These are phyloP conservation scores for Phrynocephalus vlangalii DNA, from an alignment of 2,797 vertebrate species.

Conservation along the genomic window DNA sequence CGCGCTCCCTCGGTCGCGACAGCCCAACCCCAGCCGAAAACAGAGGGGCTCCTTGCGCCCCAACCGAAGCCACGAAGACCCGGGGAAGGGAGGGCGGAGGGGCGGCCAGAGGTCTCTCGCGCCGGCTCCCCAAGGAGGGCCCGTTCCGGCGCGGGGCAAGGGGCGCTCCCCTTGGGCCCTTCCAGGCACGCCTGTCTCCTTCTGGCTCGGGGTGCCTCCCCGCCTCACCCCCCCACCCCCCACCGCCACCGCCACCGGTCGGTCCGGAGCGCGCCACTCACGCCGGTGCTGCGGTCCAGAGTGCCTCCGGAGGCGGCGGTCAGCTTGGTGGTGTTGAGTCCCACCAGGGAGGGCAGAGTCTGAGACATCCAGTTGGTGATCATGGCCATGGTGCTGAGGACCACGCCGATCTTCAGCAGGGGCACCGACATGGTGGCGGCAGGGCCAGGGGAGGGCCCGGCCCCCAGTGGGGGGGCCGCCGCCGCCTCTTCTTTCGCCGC, in stretches of 20 bases:
- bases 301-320: constrained; percentile 91
- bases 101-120: neutral
- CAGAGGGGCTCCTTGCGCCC: neutral
- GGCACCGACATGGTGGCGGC: constrained; percentile 88
- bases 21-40: neutral
- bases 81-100: neutral
- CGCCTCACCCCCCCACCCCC: neutral
- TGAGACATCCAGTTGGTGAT: constrained; percentile 98
- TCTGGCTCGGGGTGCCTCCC: neutral
- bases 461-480: constrained; percentile 59
- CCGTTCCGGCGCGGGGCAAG: neutral
- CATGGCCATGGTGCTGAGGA: constrained; percentile 98
- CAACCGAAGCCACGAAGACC: too few species aligned
- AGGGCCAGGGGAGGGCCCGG: constrained; percentile 62
- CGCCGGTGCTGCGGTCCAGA: constrained; percentile 93
- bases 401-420: constrained; percentile 93
- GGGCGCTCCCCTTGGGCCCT: neutral
- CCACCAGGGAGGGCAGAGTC: constrained; percentile 93
- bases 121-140: neutral
- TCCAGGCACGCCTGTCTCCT: neutral
- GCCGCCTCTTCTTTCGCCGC: constrained; percentile 49
- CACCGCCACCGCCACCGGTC: too few species aligned
- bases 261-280: constrained; percentile 79
- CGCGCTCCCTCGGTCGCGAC: neutral
- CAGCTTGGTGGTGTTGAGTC: constrained; percentile 93